Conservation (phyloP, 1,140 invertebrate genomes). For the Propsilocerus akamusi region DNA sequence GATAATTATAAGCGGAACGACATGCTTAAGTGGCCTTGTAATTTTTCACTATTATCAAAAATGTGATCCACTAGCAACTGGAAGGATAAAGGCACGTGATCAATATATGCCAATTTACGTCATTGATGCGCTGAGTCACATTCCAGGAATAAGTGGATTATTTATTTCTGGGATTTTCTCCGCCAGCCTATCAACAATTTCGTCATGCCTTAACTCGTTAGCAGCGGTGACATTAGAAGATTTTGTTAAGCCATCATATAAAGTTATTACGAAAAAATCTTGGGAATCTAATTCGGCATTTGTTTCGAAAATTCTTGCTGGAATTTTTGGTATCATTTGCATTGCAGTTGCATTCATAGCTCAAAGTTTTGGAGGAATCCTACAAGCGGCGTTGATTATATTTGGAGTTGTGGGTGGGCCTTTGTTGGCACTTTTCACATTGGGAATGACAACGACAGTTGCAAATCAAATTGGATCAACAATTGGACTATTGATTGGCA, state of each 20-base stretch:
- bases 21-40: conserved; percentile 57
- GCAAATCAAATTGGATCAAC: conserved; percentile 51
- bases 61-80: conserved; percentile 49
- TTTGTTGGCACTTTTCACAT: conserved; percentile 54
- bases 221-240: conserved; percentile 72
- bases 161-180: conserved; percentile 72
- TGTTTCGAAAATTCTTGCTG: conserved; percentile 38
- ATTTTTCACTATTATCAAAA: conserved; percentile 55
- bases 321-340: conserved; percentile 46
- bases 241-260: conserved; percentile 37
- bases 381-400: conserved; percentile 55
- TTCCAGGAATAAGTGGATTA: conserved; percentile 55
- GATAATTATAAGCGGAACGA: conserved; percentile 40
- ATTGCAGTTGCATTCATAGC: conserved; percentile 52
- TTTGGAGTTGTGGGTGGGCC: conserved; percentile 68
- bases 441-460: conserved; percentile 50
- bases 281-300: conserved; percentile 16
- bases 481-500: conserved; percentile 37
- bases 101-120: conserved; percentile 60
- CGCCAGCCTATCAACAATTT: conserved; percentile 65
- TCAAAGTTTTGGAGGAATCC: conserved; percentile 47
- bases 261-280: conserved; percentile 12
- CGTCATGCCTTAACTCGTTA: conserved; percentile 62
- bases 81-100: conserved; percentile 31
- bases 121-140: conserved; percentile 45